Evolutionary conservation across 2,797 vertebrate species (phyloP).

Genomic region (Premnoplex brunnescens): DNA sequence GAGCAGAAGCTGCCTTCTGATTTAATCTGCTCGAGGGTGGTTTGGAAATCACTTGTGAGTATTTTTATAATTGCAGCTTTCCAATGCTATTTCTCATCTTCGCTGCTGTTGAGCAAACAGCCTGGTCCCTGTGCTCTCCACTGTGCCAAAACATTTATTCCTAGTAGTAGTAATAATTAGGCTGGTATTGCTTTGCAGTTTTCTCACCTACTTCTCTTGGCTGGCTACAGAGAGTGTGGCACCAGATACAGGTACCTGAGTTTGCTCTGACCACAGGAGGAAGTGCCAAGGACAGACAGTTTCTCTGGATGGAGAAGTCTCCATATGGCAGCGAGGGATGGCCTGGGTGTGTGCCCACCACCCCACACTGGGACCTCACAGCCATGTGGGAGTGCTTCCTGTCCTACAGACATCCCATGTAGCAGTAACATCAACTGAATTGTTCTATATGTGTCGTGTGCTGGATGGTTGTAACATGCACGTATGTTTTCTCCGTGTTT

Average conservation of each 20-base stretch:
- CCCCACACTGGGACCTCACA: fast-evolving
- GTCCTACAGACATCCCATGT: background rate
- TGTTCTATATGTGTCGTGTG: fast-evolving
- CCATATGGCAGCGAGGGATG: fast-evolving
- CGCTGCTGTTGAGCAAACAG: background rate
- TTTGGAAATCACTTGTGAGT: background rate
- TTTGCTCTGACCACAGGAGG: background rate
- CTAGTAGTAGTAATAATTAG: background rate
- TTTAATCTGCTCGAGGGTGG: background rate
- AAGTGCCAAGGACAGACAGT: background rate
- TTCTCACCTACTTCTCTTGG: background rate
- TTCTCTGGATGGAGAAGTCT: background rate
- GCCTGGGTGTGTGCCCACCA: fast-evolving
- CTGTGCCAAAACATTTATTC: background rate
- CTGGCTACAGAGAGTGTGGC: fast-evolving
- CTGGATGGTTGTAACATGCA: fast-evolving
- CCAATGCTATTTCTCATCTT: background rate
- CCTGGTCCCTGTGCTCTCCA: background rate
- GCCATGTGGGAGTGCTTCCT: fast-evolving
- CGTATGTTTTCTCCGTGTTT: background rate
- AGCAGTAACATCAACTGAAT: fast-evolving
- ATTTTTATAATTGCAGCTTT: background rate
- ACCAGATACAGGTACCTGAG: background rate
- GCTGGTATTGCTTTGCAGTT: background rate
- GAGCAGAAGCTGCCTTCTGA: conserved; percentile 1